Evolutionary conservation across 2,888 invertebrate species (phyloP).

Genomic region (Ormia ochracea): DNA sequence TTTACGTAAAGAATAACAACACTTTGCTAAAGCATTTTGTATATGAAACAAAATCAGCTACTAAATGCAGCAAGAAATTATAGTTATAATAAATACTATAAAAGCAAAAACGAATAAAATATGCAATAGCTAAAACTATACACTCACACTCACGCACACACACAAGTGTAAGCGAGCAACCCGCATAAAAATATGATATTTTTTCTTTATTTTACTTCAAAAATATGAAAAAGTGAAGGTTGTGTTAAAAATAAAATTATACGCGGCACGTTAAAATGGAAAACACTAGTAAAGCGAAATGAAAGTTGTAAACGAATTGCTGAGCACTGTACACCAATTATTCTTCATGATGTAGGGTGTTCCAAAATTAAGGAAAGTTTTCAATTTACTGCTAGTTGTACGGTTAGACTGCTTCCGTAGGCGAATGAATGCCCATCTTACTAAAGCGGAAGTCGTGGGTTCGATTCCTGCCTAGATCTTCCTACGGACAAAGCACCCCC

Average conservation of each 20-base stretch:
- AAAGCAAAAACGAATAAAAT: conserved; percentile 13
- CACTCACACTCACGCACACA: too few species aligned
- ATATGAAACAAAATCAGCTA: conserved; percentile 8
- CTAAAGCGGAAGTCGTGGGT: too few species aligned
- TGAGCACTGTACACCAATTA: too few species aligned
- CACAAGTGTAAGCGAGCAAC: conserved; percentile 33
- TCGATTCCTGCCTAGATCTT: too few species aligned
- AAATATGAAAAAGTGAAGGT: conserved; percentile 61
- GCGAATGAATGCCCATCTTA: too few species aligned
- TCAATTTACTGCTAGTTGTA: too few species aligned
- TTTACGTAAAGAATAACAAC: conserved; percentile 56
- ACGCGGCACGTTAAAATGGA: conserved; percentile 20
- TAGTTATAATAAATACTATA: background rate
- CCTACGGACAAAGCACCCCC: too few species aligned
- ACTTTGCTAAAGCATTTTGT: background rate
- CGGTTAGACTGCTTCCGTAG: too few species aligned
- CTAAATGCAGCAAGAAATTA: conserved; percentile 21
- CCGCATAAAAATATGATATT: conserved; percentile 48
- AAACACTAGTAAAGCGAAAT: background rate
- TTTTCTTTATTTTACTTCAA: conserved; percentile 24
- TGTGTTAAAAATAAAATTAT: conserved; percentile 45
- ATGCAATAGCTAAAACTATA: conserved; percentile 25
- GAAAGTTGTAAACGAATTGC: background rate
- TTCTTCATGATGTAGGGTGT: too few species aligned
- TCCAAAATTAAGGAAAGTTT: too few species aligned